phyloP scores from a whole-genome alignment of 2,113 vertebrate genomes.

The Sprattus sprattus region DNA sequence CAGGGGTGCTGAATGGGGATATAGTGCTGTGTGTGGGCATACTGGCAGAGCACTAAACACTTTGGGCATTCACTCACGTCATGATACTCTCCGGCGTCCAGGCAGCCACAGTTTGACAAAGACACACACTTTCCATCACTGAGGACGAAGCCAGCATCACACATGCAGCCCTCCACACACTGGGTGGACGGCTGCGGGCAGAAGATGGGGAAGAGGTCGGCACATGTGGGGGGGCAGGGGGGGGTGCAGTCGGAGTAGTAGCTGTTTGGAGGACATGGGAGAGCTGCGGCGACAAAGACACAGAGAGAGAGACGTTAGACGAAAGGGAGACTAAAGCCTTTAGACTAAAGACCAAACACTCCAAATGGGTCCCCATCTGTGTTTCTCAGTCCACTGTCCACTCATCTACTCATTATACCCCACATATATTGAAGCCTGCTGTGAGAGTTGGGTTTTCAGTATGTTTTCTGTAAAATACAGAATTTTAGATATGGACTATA shows the following conservation, averaged over 20 bases:
- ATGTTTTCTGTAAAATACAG: not conserved
- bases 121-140: conserved; percentile 71
- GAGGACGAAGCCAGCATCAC: conserved; percentile 70
- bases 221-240: conserved; percentile 75
- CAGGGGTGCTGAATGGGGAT: too few species aligned
- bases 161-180: conserved; percentile 80
- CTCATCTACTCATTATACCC: too few species aligned
- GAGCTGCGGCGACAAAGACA: conserved; percentile 59
- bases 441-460: not conserved
- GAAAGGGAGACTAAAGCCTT: too few species aligned
- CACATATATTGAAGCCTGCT: not conserved
- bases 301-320: not conserved
- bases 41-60: too few species aligned
- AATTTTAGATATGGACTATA: not conserved
- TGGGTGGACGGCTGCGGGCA: conserved; percentile 64
- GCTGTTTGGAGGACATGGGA: conserved; percentile 73
- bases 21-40: too few species aligned
- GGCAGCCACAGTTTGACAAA: conserved; percentile 72
- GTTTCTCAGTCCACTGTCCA: too few species aligned
- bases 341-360: too few species aligned
- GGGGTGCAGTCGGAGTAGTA: conserved; percentile 74
- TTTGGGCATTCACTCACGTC: conserved; percentile 64
- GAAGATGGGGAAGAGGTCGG: conserved; percentile 70
- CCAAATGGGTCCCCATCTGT: too few species aligned
- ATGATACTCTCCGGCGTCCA: conserved; percentile 63